phyloP scores from a whole-genome alignment of 2,888 invertebrate genomes.

The Serripes groenlandicus region DNA sequence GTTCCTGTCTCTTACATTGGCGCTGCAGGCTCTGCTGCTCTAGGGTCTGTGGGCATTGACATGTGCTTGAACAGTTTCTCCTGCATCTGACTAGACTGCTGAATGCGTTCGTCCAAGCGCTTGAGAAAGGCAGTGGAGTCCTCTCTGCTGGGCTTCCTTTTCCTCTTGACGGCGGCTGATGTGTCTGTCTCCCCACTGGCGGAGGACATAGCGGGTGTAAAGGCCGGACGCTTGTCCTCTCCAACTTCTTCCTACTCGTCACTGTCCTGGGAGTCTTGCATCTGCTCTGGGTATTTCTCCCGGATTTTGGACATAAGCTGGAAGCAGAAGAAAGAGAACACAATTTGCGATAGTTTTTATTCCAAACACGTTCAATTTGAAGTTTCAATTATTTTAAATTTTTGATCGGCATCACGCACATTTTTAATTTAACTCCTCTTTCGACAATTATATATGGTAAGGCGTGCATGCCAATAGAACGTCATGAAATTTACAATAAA shows the following conservation, averaged over 20 bases:
- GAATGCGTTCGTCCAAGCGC: conserved; percentile 40
- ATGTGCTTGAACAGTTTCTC: conserved; percentile 37
- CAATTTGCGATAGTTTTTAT: no score
- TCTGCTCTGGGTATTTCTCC: conserved; percentile 34
- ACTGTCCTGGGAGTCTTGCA: conserved; percentile 30
- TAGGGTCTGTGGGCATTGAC: conserved; percentile 40
- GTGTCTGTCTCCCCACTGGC: conserved; percentile 36
- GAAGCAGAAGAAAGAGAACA: no score
- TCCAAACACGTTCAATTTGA: no score
- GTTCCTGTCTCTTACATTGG: conserved; percentile 32
- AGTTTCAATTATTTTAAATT: no score
- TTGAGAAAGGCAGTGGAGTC: conserved; percentile 43
- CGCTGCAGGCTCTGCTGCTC: conserved; percentile 34
- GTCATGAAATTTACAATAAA: no score
- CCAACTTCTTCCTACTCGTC: conserved; percentile 39
- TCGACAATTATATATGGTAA: no score
- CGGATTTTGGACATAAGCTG: conserved; percentile 39
- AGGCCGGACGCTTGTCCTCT: neutral
- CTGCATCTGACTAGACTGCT: conserved; percentile 36
- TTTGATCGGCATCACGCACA: no score
- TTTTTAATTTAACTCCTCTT: no score
- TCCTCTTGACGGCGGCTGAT: conserved; percentile 27
- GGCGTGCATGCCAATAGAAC: no score
- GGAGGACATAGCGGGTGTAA: conserved; percentile 33
- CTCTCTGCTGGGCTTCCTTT: conserved; percentile 35